Percentiles rank a stretch among this genome's conserved stretches.
These are phyloP conservation scores for Limnothrissa miodon DNA, from an alignment of 2,113 vertebrate genomes.

Conservation along the genomic window DNA sequence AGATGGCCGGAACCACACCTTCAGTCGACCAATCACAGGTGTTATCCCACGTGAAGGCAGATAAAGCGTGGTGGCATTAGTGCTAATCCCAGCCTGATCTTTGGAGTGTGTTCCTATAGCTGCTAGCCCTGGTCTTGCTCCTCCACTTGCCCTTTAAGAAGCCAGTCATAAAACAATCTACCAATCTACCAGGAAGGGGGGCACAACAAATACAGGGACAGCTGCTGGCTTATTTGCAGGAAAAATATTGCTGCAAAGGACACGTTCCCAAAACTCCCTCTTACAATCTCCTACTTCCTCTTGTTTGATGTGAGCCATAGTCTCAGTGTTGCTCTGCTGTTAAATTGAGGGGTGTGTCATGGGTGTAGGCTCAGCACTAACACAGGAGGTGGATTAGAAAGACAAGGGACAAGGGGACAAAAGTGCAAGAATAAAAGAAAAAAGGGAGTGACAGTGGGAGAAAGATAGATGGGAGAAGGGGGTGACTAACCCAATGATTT, in stretches of 20 bases:
- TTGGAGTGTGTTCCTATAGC: slow-evolving; percentile 71
- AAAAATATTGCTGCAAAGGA: neutral
- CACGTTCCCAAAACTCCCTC: neutral
- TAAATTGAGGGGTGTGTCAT: neutral
- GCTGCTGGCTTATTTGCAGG: neutral
- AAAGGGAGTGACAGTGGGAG: slow-evolving; percentile 7
- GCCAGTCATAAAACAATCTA: neutral
- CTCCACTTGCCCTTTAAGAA: neutral
- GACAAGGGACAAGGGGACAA: neutral
- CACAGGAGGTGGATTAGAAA: neutral
- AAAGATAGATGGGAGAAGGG: neutral
- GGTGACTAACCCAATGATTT: neutral
- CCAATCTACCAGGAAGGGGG: neutral
- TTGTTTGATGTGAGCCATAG: neutral
- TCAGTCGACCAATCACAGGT: slow-evolving; percentile 65
- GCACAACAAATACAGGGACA: neutral
- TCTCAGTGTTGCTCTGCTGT: neutral
- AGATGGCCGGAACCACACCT: slow-evolving; percentile 49
- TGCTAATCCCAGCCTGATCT: slow-evolving; percentile 75
- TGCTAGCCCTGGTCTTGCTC: slow-evolving; percentile 43
- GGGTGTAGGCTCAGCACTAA: neutral
- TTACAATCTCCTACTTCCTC: neutral
- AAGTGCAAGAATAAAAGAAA: neutral
- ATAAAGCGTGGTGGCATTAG: slow-evolving; percentile 74
- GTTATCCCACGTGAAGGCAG: slow-evolving; percentile 72